phyloP scores from a whole-genome alignment of 2,113 vertebrate genomes.

The Elachura formosa region DNA sequence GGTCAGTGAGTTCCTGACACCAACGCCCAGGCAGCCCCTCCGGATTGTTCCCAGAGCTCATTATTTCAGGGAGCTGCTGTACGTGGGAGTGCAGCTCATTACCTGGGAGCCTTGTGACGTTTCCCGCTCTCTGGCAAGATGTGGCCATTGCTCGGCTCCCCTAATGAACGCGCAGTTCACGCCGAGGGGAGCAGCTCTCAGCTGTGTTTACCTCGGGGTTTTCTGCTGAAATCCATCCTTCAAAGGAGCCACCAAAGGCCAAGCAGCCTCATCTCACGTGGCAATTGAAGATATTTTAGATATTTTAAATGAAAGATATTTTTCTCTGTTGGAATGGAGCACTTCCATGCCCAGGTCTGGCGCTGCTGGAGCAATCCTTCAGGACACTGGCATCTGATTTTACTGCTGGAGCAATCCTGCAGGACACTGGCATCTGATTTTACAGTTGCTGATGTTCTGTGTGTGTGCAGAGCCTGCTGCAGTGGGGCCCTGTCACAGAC shows the following conservation, averaged over 20 bases:
- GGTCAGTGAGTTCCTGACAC: background rate
- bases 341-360: background rate
- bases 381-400: background rate
- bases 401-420: background rate
- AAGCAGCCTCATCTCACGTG: background rate
- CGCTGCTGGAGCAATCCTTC: background rate
- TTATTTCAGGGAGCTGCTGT: conserved; percentile 30
- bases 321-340: background rate
- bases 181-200: background rate
- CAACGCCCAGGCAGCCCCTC: background rate
- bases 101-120: conserved; percentile 2
- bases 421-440: background rate
- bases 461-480: background rate
- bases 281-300: conserved; percentile 6
- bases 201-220: background rate
- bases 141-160: background rate
- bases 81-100: conserved; percentile 4
- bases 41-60: conserved; percentile 14
- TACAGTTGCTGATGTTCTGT: background rate
- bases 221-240: background rate
- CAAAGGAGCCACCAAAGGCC: background rate
- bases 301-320: too few relatives aligned
- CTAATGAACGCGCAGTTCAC: conserved; percentile 18
- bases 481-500: background rate
- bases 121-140: background rate